Base-by-base conservation (phyloP, 2,113 vertebrate genomes). In the Spea multiplicata region DNA sequence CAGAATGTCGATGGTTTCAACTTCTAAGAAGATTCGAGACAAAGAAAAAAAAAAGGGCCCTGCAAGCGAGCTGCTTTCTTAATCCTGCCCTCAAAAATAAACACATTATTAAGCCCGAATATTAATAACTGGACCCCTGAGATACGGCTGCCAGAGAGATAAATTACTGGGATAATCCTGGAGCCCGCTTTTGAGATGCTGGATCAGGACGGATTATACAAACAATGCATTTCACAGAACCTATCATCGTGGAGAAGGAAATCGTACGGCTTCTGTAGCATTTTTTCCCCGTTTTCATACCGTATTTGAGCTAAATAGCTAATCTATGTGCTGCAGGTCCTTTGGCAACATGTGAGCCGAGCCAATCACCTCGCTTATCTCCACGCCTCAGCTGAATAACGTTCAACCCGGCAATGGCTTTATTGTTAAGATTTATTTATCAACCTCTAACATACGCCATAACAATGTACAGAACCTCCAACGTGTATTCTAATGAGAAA, bases 191-290 rank as follows among this genome's bases (percentile, higher is more conserved):
- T 14, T 76, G 44, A 68, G 57, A 76, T 68, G 66, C 6, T 55
- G 55, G 65, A 65, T 76, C 64, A 76, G 62, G 4, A 7, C 53
- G 64, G 74, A 76, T 76, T 76, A 76, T 8, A 55, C 5, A 52
- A 75, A 76, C 74, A 76, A 76, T 68, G 74, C 49, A 9, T 52
- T 68, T 12, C 62, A 52, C 45, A 57, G 74, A 68, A 55, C 14
- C 50, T 45, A 59, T 59, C 14, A 59, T 59, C 14, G 8, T 4
- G 14, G 9, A 59, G 55, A 59, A 59, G 8, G 3, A 13, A 8
- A 59, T 9, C 14, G 2, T 13, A 3, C 10, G 55, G 50, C 1
- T 59, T 13, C 55, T 13, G 14, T 3, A 13, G 12, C 55, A 59
- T 12, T 12, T 57, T 57, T 7, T 4, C 10, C 55, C 55, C 6